phyloP scores from a whole-genome alignment of 2,797 vertebrate genomes.

The Poecilia velifera region DNA sequence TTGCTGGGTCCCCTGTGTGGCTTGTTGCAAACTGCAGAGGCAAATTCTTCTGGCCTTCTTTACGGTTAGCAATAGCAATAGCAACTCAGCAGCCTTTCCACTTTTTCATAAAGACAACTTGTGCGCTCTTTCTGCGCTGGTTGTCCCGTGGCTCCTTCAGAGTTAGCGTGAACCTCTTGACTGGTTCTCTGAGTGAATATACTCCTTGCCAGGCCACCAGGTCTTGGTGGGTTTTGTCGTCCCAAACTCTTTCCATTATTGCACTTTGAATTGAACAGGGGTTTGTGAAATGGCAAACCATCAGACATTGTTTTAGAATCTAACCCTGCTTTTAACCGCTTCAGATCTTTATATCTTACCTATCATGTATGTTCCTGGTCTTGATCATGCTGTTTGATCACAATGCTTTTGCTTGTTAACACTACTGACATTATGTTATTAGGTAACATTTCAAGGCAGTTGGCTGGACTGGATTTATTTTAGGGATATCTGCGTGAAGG shows the following conservation, averaged over 20 bases:
- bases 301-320: background rate
- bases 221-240: background rate
- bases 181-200: background rate
- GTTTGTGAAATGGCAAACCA: background rate
- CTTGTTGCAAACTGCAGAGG: constrained; percentile 1
- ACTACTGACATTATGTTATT: background rate
- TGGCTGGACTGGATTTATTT: background rate
- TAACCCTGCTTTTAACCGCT: background rate
- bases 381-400: background rate
- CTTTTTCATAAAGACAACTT: background rate
- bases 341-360: background rate
- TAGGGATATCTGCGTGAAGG: background rate
- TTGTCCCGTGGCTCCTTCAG: background rate
- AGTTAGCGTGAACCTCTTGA: background rate
- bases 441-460: background rate
- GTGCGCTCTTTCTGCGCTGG: background rate
- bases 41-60: background rate
- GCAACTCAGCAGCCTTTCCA: background rate
- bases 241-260: background rate
- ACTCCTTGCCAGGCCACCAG: background rate
- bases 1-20: background rate
- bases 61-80: background rate
- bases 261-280: background rate
- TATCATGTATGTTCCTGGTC: background rate
- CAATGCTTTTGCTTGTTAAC: background rate